phyloP scores from a whole-genome alignment of 2,113 vertebrate genomes.

The Falco punctatus region DNA sequence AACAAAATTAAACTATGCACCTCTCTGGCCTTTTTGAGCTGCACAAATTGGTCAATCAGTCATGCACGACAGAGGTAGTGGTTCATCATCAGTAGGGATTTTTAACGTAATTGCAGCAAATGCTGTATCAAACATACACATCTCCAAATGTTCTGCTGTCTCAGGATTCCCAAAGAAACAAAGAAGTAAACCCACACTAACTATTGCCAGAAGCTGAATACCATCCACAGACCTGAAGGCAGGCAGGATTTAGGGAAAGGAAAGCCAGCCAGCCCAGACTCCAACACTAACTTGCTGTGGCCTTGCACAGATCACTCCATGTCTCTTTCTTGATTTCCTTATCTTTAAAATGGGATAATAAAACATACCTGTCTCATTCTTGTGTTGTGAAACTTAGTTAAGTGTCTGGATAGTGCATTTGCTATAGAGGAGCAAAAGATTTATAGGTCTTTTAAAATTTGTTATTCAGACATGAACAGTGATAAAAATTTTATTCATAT shows the following conservation, averaged over 20 bases:
- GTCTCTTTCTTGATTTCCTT: not conserved
- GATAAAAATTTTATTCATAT: not conserved
- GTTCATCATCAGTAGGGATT: not conserved
- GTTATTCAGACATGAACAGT: not conserved
- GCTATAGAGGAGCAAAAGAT: not conserved
- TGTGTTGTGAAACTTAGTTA: not conserved
- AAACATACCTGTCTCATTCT: not conserved
- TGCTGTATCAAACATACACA: not conserved
- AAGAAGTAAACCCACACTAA: not conserved
- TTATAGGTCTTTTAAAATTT: not conserved
- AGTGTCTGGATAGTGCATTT: not conserved
- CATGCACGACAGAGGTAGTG: not conserved
- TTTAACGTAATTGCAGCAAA: not conserved
- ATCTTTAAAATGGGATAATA: not conserved
- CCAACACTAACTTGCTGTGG: not conserved
- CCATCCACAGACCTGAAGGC: not conserved
- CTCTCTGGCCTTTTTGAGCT: not conserved
- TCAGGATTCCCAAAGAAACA: not conserved
- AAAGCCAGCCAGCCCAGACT: not conserved
- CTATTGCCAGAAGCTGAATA: not conserved
- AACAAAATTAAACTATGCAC: slow-evolving; percentile 50
- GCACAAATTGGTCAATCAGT: not conserved
- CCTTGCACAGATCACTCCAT: not conserved
- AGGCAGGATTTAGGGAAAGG: not conserved
- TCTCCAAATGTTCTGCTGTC: not conserved